Evolutionary conservation across 2,888 invertebrate genomes (phyloP), one percentile per base, ranked within the genome.

Genomic region (Catonia carolina): DNA sequence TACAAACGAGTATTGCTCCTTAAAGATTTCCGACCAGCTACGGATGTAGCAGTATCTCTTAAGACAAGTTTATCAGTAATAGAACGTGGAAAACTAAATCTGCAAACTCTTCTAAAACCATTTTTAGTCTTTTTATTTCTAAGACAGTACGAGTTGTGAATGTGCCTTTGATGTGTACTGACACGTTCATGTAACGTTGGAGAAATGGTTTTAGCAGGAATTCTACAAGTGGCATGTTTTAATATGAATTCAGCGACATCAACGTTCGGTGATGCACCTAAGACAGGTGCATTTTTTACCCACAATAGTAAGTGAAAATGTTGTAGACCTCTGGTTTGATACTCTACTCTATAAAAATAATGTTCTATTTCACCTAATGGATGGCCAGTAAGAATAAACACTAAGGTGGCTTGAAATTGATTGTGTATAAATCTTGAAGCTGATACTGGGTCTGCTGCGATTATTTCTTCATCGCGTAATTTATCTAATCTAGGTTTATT

Each of bases 81-180:
- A 1, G 63, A 63, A 39, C 65, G 58, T 2, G 66, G 64, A 56
- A 69, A 68, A 15, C 64, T 63, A 58, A 68, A 67, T 36, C 66
- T 56, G 55, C 67, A 68, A 35, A 61, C 62, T 37, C 37, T 56
- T 7, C 45, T 51, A 51, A 57, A 61, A 14, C 62, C 60, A 8
- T 35, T 58, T 49, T 51, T 62, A 8, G 62, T 63, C 61, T 68
- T 68, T 58, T 67, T 68, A 31, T 51, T 61, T 5, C 68, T 57
- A 60, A 68, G 49, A 56, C 68, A 70, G 56, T 69, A 69, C 37
- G 17, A 53, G 55, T 68, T 70, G 53, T 68, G 65, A 18, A 62
- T 60, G 55, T 70, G 68, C 5, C 33, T 60, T 54, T 69, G 67
- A 62, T 69, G 66, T 6, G 55, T 56, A n/a, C 36, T 27, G n/a